Conservation (phyloP, 2,797 vertebrate genomes). For the Buceros bicornis region DNA sequence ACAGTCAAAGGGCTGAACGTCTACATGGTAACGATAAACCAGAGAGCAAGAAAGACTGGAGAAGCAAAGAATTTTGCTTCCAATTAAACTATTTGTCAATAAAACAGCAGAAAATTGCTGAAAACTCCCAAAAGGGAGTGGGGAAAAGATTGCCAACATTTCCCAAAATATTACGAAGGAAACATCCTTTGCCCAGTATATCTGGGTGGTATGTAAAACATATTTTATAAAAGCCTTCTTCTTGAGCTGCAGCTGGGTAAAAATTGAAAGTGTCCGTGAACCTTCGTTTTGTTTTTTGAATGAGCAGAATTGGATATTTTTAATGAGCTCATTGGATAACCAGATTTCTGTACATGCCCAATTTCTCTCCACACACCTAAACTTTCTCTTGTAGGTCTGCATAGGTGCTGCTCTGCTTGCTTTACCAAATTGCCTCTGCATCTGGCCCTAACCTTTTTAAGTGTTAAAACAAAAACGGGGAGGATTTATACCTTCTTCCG, state of each 20-base stretch:
- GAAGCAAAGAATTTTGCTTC: neutral
- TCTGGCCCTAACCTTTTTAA: neutral
- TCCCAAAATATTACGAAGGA: neutral
- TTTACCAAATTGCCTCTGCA: neutral
- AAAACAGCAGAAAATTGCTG: neutral
- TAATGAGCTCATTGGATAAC: neutral
- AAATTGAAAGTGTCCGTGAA: neutral
- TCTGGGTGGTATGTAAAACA: neutral
- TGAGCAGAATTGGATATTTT: neutral
- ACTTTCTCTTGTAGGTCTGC: neutral
- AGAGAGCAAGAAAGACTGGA: neutral
- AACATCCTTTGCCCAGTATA: neutral
- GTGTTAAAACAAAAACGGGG: neutral
- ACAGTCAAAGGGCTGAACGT: neutral
- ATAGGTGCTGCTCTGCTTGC: neutral
- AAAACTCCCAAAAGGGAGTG: neutral
- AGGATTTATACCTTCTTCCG: neutral
- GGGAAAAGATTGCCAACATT: neutral
- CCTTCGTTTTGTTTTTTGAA: neutral
- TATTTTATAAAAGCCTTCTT: neutral
- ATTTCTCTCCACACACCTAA: slow-evolving; percentile 38
- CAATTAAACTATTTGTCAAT: neutral
- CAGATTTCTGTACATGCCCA: neutral
- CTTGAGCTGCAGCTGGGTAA: neutral
- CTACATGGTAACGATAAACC: neutral